Conservation (phyloP, 2,113 vertebrate species). For the Speoplatyrhinus poulsoni region DNA sequence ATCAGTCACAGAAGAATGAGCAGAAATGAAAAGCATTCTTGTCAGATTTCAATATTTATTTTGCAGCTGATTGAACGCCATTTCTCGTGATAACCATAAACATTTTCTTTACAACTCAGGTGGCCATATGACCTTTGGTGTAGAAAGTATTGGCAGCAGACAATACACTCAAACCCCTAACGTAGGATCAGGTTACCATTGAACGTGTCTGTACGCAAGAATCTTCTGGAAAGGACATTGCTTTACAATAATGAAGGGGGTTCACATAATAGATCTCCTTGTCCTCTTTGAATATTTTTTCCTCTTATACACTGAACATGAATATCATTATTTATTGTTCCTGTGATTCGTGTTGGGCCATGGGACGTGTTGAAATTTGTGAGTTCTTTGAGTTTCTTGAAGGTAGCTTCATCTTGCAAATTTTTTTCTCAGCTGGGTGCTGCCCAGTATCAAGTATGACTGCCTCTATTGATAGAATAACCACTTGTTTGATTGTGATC, state of each 20-base stretch:
- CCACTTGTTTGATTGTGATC: too few relatives aligned
- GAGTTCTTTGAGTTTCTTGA: not conserved
- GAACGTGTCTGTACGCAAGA: conserved; percentile 31
- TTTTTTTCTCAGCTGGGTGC: not conserved
- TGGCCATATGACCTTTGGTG: conserved; percentile 25
- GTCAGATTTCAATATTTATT: too few relatives aligned
- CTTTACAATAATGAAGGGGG: not conserved
- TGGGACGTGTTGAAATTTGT: not conserved
- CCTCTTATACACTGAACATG: not conserved
- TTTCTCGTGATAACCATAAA: not conserved
- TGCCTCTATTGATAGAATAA: too few relatives aligned
- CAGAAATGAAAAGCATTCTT: too few relatives aligned
- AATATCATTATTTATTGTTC: conserved; percentile 8
- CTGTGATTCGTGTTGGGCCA: conserved; percentile 4
- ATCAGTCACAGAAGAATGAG: too few relatives aligned
- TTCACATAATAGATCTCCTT: not conserved
- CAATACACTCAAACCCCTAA: conserved; percentile 31
- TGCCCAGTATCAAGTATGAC: too few relatives aligned
- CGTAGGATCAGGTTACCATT: conserved; percentile 36
- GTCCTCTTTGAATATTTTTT: not conserved
- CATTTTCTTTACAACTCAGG: not conserved
- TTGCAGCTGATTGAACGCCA: not conserved
- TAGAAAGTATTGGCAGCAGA: conserved; percentile 6
- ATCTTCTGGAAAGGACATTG: conserved; percentile 3
- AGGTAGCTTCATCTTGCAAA: conserved; percentile 2